A percentile compares a stretch with the other conserved stretches of the same genome.
Evolutionary conservation across 2,888 invertebrate genomes (phyloP).

Genomic region (Eupithecia inturbata): DNA sequence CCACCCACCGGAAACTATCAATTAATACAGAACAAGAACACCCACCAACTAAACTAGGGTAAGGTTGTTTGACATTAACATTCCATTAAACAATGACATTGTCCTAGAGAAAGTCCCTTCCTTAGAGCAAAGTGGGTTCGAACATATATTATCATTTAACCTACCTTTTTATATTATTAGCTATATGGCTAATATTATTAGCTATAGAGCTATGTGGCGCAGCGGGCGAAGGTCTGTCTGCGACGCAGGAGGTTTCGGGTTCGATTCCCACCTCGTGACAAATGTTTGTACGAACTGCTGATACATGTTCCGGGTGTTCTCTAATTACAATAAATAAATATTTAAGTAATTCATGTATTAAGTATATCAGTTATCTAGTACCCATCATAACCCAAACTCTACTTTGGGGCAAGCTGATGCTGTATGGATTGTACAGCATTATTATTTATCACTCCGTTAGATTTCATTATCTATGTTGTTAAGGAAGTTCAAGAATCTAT

Average conservation of each 20-base stretch:
- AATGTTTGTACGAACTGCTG: neutral
- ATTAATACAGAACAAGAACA: constrained; percentile 60
- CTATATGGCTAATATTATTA: too few relatives aligned
- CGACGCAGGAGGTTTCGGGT: neutral
- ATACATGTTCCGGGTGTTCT: too few relatives aligned
- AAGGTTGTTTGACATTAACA: constrained; percentile 68
- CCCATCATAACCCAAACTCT: too few relatives aligned
- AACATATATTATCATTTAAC: neutral
- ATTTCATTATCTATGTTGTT: too few relatives aligned
- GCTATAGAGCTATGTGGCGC: too few relatives aligned
- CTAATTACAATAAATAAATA: neutral
- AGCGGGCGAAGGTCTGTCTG: too few relatives aligned
- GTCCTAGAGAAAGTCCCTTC: constrained; percentile 38
- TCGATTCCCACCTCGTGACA: neutral
- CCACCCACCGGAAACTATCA: constrained; percentile 71
- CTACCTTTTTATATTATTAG: neutral
- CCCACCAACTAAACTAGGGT: constrained; percentile 67
- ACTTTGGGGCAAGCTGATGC: too few relatives aligned
- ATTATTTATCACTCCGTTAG: too few relatives aligned
- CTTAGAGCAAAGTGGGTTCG: constrained; percentile 13
- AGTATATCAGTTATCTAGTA: too few relatives aligned
- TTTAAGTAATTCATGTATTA: neutral
- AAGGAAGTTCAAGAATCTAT: neutral
- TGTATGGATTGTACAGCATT: too few relatives aligned
- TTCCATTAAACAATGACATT: constrained; percentile 53